phyloP scores from a whole-genome alignment of 2,797 vertebrate genomes.

The Rhinoraja longicauda region DNA sequence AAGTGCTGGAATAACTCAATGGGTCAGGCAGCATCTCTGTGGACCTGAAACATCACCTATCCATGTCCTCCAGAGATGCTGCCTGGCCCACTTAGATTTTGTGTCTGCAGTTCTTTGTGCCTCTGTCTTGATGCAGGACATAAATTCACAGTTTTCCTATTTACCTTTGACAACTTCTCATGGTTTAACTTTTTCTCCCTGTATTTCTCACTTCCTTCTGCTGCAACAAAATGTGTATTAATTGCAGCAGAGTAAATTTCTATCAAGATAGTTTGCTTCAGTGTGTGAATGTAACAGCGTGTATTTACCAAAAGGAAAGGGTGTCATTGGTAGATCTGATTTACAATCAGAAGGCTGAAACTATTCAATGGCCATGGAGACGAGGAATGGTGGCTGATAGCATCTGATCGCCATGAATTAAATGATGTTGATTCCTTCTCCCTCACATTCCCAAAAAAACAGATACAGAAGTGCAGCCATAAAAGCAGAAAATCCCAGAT shows the following conservation, averaged over 20 bases:
- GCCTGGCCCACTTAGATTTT: too few relatives aligned
- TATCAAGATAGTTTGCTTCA: not conserved
- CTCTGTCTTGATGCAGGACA: too few relatives aligned
- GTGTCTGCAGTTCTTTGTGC: too few relatives aligned
- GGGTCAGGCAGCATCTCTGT: too few relatives aligned
- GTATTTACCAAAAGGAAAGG: not conserved
- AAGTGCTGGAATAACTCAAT: too few relatives aligned
- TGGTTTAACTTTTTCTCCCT: not conserved
- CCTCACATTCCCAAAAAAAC: not conserved
- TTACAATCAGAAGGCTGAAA: not conserved
- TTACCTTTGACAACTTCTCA: not conserved
- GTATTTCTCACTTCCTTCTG: not conserved
- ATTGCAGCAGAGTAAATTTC: constrained; percentile 11
- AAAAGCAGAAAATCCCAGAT: too few relatives aligned
- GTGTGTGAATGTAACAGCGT: not conserved
- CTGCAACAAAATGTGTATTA: not conserved
- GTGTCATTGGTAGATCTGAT: not conserved
- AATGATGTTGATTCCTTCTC: not conserved
- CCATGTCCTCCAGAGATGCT: too few relatives aligned
- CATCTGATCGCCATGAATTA: not conserved
- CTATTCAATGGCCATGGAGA: not conserved
- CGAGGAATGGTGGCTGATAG: not conserved
- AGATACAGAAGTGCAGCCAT: too few relatives aligned
- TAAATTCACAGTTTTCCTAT: not conserved
- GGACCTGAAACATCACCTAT: too few relatives aligned